Percentiles rank a stretch among this genome's conserved stretches.
These are phyloP conservation scores for Cactoblastis cactorum DNA, from an alignment of 2,888 invertebrate species.

Conservation along the genomic window DNA sequence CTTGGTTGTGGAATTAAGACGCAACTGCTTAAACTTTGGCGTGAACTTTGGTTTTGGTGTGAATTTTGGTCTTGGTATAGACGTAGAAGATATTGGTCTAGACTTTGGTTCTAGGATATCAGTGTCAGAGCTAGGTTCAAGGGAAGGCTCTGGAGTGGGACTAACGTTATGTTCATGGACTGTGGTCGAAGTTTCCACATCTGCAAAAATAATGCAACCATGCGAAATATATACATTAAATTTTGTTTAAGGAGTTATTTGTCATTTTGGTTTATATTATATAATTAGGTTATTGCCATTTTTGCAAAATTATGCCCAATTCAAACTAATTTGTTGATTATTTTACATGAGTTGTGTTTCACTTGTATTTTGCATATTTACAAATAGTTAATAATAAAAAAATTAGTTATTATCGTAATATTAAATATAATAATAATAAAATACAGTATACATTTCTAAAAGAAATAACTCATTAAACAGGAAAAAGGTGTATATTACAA, in stretches of 20 bases:
- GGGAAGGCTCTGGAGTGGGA: slow-evolving; percentile 56
- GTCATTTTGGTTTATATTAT: not conserved
- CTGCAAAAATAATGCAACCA: slow-evolving; percentile 71
- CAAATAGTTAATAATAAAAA: not conserved
- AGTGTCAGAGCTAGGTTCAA: slow-evolving; percentile 29
- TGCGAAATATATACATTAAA: slow-evolving; percentile 57
- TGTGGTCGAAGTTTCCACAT: slow-evolving; percentile 66
- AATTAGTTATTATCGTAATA: not conserved
- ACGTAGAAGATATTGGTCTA: slow-evolving; percentile 26
- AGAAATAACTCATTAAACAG: not conserved
- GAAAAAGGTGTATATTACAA: slow-evolving; percentile 13
- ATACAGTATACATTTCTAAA: not conserved
- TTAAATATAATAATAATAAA: not conserved
- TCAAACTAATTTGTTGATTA: no score
- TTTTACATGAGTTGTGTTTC: not conserved
- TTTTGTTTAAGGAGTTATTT: slow-evolving; percentile 21
- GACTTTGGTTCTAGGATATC: slow-evolving; percentile 27
- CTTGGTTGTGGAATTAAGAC: slow-evolving; percentile 40
- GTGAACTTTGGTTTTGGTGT: slow-evolving; percentile 31
- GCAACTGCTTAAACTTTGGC: slow-evolving; percentile 35
- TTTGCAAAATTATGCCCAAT: no score
- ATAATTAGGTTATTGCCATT: no score
- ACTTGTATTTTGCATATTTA: not conserved
- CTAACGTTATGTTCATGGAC: slow-evolving; percentile 35
- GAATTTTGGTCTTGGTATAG: slow-evolving; percentile 21